These are phyloP conservation scores for Phaonia tiefii DNA, from an alignment of 2,888 invertebrate genomes.

Conservation along the genomic window DNA sequence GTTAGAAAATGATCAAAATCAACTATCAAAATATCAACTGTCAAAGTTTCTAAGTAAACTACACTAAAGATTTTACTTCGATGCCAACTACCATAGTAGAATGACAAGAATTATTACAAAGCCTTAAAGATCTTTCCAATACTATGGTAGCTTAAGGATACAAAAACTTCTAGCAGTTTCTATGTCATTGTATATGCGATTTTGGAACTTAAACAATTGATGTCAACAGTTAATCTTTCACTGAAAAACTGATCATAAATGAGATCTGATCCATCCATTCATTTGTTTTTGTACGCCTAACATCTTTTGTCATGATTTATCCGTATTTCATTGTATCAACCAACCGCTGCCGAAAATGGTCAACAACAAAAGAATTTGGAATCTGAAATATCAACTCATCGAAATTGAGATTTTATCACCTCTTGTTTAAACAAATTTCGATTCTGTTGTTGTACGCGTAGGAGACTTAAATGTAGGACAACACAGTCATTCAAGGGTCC, in stretches of 20 bases:
- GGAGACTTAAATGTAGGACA: conserved; percentile 48
- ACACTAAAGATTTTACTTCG: no score
- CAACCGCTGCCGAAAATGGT: conserved; percentile 51
- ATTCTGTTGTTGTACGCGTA: conserved; percentile 42
- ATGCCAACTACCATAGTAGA: no score
- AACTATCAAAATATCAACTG: no score
- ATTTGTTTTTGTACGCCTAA: conserved; percentile 47
- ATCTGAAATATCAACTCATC: conserved; percentile 65
- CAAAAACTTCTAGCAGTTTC: no score
- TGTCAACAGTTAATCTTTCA: conserved; percentile 36
- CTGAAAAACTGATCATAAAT: not conserved
- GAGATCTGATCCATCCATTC: conserved; percentile 49
- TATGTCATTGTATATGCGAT: no score
- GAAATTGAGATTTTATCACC: conserved; percentile 65
- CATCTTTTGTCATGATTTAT: conserved; percentile 64
- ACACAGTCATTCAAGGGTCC: conserved; percentile 9
- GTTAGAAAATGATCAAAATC: no score
- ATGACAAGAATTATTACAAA: no score
- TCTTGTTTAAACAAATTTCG: conserved; percentile 50
- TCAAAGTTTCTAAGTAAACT: no score
- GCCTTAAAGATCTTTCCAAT: no score
- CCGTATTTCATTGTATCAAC: conserved; percentile 30
- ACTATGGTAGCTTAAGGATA: no score
- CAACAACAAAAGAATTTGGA: conserved; percentile 23
- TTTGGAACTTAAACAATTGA: no score